phyloP scores from a whole-genome alignment of 2,797 vertebrate species.

The Sebastes flavidus region DNA sequence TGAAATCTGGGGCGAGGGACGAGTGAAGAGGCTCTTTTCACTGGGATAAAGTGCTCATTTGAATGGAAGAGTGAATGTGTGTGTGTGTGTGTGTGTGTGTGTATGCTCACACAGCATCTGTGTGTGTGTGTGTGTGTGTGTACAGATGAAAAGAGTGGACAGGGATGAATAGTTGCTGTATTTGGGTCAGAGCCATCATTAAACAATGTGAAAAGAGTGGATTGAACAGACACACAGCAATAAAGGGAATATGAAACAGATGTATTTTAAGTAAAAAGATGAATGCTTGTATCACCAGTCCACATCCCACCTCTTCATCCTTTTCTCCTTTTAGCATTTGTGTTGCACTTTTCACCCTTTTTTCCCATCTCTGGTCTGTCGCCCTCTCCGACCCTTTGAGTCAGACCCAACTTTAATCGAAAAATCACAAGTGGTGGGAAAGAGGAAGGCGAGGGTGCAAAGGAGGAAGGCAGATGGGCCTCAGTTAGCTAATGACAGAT shows the following conservation, averaged over 20 bases:
- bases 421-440: constrained; percentile 6
- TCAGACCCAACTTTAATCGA: constrained; percentile 22
- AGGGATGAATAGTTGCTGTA: constrained; percentile 63
- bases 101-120: neutral
- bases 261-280: constrained; percentile 19
- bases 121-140: constrained; percentile 29
- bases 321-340: neutral
- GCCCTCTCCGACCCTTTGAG: neutral
- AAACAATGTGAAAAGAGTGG: constrained; percentile 46
- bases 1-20: constrained; percentile 58
- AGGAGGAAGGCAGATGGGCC: constrained; percentile 48
- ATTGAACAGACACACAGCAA: constrained; percentile 21
- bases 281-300: constrained; percentile 2
- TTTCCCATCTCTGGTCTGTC: neutral
- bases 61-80: constrained; percentile 56
- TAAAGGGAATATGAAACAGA: constrained; percentile 16
- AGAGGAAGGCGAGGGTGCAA: constrained; percentile 12
- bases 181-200: constrained; percentile 73
- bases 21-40: constrained; percentile 66
- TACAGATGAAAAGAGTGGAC: constrained; percentile 52
- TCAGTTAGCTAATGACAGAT: constrained; percentile 61
- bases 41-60: constrained; percentile 66
- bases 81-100: constrained; percentile 14
- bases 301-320: neutral
- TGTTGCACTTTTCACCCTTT: neutral